Evolutionary conservation across 1,140 invertebrate species (phyloP), one percentile per base, ranked within the genome.

Genomic region (Pseudomyrmex gracilis): DNA sequence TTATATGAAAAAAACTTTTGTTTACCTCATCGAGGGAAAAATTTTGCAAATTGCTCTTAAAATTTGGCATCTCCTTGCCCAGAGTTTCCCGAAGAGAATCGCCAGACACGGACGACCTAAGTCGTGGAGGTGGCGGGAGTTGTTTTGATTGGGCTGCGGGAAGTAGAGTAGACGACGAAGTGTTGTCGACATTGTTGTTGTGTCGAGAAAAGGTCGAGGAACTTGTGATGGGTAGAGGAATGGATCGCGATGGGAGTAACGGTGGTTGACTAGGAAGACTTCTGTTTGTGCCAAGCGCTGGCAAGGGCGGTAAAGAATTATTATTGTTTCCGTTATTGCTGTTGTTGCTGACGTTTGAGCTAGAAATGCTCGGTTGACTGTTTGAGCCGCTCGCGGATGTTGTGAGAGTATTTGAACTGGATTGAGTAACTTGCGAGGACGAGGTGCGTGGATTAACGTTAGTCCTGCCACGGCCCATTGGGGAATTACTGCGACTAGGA

Each of bases 51-150:
- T 93, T 94, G 45, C 93, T 90, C 60, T 94, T 93, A 73, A 93
- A 95, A 67, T 93, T 94, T 2, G 94, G 93, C 92, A 94, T 93
- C 80, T 95, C 95, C 68, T 95, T 95, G 57, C 93, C 92, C 7
- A 93, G 68, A 3, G 92, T 92, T 43, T 95, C 95, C 49, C 93
- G 85, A 2, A 95, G 89, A 8, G 93, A 87, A 67, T 94, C 94
- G 51, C 89, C 82, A 2, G 93, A 92, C 1, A 87, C 82, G 1
- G 91, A 91, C 1, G 92, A 83, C 49, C 93, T 91, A 22, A 94
- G 87, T 63, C 93, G 88, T 10, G 93, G 90, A 2, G 91, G 89
- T 15, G 90, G 92, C 43, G 90, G 93, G 43, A 88, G 90, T 68
- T 93, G 94, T 82, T 93, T 91, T 47, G 85, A 85, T 66, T 89